A percentile compares a stretch with the other conserved stretches of the same genome.
phyloP scores from a whole-genome alignment of 2,113 vertebrate genomes.

The Eurypyga helias region DNA sequence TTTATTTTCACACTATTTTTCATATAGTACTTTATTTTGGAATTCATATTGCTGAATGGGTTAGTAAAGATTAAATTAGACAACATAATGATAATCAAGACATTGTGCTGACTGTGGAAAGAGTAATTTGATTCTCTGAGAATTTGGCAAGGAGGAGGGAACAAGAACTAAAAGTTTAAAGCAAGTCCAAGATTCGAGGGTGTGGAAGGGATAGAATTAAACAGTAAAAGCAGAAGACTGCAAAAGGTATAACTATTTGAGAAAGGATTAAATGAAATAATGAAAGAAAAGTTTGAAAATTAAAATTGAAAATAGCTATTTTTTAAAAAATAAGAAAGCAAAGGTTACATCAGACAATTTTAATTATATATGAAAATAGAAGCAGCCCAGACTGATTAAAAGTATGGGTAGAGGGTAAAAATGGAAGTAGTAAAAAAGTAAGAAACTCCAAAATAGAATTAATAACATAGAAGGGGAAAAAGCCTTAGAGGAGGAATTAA shows the following conservation, averaged over 20 bases:
- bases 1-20: slow-evolving; percentile 66
- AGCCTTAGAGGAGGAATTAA: slow-evolving; percentile 15
- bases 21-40: slow-evolving; percentile 38
- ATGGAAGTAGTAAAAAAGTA: not conserved
- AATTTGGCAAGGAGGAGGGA: not conserved
- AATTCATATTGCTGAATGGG: slow-evolving; percentile 50
- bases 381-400: not conserved
- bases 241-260: not conserved
- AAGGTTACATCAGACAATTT: not conserved
- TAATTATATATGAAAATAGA: not conserved
- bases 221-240: not conserved
- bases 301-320: not conserved
- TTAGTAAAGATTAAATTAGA: slow-evolving; percentile 69
- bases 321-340: not conserved
- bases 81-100: slow-evolving; percentile 65
- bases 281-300: not conserved
- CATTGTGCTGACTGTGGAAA: slow-evolving; percentile 67
- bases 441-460: not conserved
- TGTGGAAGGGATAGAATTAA: not conserved
- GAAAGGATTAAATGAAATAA: not conserved
- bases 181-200: not conserved
- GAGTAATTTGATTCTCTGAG: slow-evolving; percentile 64
- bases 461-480: not conserved
- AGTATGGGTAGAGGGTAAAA: not conserved
- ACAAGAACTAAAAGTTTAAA: not conserved